Evolutionary conservation across 2,797 vertebrate species (phyloP).

Genomic region (Pseudochaenichthys georgianus): DNA sequence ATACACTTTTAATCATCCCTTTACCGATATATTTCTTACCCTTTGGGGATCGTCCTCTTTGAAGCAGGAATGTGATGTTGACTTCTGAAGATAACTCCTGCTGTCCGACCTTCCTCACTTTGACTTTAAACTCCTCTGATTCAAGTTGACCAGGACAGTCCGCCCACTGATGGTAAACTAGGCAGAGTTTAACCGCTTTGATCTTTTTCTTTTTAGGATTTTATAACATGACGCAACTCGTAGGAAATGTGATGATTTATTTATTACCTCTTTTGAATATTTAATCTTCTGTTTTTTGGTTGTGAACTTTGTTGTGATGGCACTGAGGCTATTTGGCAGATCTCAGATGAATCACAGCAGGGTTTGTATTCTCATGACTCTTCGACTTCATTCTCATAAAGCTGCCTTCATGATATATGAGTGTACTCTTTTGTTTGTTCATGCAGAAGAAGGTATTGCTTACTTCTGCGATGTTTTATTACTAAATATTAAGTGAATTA

Average conservation of each 20-base stretch:
- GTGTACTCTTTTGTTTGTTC: background rate
- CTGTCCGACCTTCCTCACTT: background rate
- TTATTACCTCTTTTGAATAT: slow-evolving; percentile 44
- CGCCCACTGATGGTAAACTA: background rate
- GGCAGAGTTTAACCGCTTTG: slow-evolving; percentile 22
- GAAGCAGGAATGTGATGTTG: slow-evolving; percentile 2
- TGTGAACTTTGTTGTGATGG: slow-evolving; percentile 28
- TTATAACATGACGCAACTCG: slow-evolving; percentile 44
- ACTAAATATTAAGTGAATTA: background rate
- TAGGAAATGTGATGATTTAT: slow-evolving; percentile 51
- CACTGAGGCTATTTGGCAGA: slow-evolving; percentile 20
- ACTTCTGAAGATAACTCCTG: slow-evolving; percentile 20
- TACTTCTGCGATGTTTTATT: background rate
- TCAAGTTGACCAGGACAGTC: slow-evolving; percentile 9
- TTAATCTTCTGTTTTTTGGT: slow-evolving; percentile 28
- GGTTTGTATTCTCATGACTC: background rate
- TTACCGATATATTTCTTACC: background rate
- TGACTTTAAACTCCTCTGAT: background rate
- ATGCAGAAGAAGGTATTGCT: background rate
- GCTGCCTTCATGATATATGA: too few relatives aligned
- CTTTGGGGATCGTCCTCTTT: background rate
- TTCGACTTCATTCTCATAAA: too few relatives aligned
- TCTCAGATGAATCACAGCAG: slow-evolving; percentile 2
- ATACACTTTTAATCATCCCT: background rate
- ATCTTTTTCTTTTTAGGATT: slow-evolving; percentile 12